Evolutionary conservation across 2,797 vertebrate species (phyloP).

Genomic region (Rhinogobio ventralis): DNA sequence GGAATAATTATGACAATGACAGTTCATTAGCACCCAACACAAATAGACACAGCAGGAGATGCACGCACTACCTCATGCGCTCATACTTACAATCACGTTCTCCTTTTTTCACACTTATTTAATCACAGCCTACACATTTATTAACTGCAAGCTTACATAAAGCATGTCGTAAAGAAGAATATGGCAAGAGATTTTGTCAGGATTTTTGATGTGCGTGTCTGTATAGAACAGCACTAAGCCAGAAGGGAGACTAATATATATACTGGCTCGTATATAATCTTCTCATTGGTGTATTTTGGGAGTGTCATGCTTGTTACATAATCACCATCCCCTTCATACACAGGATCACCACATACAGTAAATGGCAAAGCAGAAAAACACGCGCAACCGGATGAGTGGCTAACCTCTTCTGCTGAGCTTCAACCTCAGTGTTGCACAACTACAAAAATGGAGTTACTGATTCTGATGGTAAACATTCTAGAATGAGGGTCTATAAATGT

Average conservation of each 20-base stretch:
- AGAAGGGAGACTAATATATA: slow-evolving; percentile 67
- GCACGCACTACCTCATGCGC: background rate
- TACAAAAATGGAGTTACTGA: slow-evolving; percentile 15
- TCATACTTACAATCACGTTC: slow-evolving; percentile 10
- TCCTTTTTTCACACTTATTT: background rate
- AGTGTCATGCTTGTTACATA: slow-evolving; percentile 74
- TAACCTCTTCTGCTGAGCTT: background rate
- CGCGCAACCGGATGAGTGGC: slow-evolving; percentile 26
- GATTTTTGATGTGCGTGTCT: background rate
- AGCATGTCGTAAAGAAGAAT: background rate
- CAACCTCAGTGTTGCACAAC: background rate
- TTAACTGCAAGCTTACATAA: background rate
- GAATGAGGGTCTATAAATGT: slow-evolving; percentile 15
- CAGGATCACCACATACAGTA: slow-evolving; percentile 60
- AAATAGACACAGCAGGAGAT: slow-evolving; percentile 31
- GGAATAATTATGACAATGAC: slow-evolving; percentile 42
- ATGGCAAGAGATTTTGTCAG: background rate
- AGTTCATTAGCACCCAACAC: slow-evolving; percentile 46
- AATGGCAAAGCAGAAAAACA: slow-evolving; percentile 59
- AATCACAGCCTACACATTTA: background rate
- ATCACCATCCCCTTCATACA: slow-evolving; percentile 64
- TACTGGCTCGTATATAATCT: slow-evolving; percentile 74
- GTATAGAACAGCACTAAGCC: slow-evolving; percentile 50
- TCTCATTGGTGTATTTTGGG: slow-evolving; percentile 81
- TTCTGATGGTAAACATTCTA: slow-evolving; percentile 26